Evolutionary conservation across 2,797 vertebrate genomes (phyloP).

Genomic region (Gallirallus australis): DNA sequence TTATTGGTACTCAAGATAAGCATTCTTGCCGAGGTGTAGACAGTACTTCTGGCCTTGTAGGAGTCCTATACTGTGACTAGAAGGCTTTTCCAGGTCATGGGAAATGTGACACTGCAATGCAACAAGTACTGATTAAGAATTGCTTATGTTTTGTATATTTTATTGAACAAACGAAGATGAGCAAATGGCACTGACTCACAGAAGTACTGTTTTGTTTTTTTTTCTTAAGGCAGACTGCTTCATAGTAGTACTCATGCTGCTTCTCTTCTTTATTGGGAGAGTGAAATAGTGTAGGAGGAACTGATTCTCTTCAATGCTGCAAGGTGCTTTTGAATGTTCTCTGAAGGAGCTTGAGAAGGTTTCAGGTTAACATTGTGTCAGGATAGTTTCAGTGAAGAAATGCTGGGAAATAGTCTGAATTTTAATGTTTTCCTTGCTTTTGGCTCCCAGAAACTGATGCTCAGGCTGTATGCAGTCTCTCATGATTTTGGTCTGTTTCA

Average conservation of each 20-base stretch:
- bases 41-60: not conserved
- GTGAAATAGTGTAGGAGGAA: not conserved
- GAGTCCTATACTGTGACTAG: not conserved
- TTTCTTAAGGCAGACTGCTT: not conserved
- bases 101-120: fast-evolving
- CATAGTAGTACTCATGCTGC: not conserved
- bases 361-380: not conserved
- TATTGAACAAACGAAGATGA: not conserved
- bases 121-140: not conserved
- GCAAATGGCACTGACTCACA: not conserved
- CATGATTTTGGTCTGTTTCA: not conserved
- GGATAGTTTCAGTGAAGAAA: not conserved
- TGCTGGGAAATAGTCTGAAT: not conserved
- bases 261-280: not conserved
- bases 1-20: not conserved
- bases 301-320: not conserved
- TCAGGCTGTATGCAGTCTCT: not conserved
- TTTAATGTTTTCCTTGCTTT: not conserved
- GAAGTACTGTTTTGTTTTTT: not conserved
- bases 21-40: not conserved
- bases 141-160: not conserved
- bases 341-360: not conserved
- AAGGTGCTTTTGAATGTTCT: not conserved
- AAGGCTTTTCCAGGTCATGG: not conserved
- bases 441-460: not conserved